These are phyloP conservation scores for Bombus vancouverensis DNA, from an alignment of 1,140 invertebrate genomes.

Conservation along the genomic window DNA sequence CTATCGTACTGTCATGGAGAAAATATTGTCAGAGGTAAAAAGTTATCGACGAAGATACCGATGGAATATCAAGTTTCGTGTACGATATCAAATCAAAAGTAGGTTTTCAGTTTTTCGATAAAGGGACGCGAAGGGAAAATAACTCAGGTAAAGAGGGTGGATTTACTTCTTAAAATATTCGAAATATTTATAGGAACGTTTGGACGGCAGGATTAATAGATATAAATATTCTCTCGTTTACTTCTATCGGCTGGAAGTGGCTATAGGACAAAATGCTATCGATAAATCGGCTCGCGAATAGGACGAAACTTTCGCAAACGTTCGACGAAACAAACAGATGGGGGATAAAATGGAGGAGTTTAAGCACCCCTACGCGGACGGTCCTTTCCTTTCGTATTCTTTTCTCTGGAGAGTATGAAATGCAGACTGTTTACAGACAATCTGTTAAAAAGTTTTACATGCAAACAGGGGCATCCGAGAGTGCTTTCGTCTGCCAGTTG, in stretches of 20 bases:
- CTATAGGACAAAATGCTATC: background rate
- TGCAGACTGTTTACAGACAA: slow-evolving; percentile 56
- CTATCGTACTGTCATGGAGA: background rate
- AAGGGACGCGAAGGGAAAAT: background rate
- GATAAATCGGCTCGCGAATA: background rate
- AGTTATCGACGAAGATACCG: background rate
- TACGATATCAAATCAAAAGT: background rate
- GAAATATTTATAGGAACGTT: background rate
- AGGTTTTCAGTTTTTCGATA: background rate
- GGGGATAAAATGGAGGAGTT: background rate
- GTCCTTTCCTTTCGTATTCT: background rate
- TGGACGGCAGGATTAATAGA: background rate
- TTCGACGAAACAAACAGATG: slow-evolving; percentile 35
- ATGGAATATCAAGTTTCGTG: background rate
- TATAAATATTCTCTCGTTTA: background rate
- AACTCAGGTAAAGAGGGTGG: background rate
- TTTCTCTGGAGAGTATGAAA: slow-evolving; percentile 25
- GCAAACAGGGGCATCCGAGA: slow-evolving; percentile 32
- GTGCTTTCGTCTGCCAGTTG: slow-evolving; percentile 21
- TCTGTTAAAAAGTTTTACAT: slow-evolving; percentile 64
- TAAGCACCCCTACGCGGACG: background rate
- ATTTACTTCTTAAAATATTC: background rate
- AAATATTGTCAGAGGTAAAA: background rate
- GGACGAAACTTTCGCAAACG: slow-evolving; percentile 12
- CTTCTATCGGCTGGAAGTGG: background rate